Conservation (phyloP, 2,797 vertebrate genomes). For the Acrossocheilus wenchowensis region DNA sequence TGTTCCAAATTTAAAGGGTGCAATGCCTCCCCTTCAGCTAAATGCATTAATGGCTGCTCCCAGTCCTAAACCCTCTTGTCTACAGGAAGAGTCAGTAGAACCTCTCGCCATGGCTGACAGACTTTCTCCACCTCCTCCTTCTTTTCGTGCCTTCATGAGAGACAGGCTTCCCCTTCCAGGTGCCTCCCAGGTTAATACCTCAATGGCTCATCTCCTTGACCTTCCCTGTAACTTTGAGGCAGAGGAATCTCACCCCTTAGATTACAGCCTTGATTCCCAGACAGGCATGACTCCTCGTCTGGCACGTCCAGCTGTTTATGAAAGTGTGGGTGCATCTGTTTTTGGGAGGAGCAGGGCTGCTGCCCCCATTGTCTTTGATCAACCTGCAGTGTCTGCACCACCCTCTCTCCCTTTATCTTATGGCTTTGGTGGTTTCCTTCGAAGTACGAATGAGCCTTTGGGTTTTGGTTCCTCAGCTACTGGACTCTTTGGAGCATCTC, state of each 20-base stretch:
- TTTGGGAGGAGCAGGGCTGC: neutral
- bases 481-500: no score
- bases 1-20: neutral
- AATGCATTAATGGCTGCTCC: no score
- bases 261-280: neutral
- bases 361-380: neutral
- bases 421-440: neutral
- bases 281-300: no score
- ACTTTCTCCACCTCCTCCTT: neutral
- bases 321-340: fast-evolving
- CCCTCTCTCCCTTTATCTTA: neutral
- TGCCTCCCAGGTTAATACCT: neutral
- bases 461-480: neutral
- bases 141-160: no score
- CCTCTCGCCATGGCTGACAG: no score
- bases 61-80: no score
- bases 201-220: fast-evolving
- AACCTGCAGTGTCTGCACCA: fast-evolving
- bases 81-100: no score
- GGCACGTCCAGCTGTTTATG: neutral
- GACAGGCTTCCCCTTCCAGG: neutral
- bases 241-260: neutral
- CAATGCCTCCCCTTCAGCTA: fast-evolving
- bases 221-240: neutral
- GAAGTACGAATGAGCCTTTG: no score